A percentile compares a stretch with the other conserved stretches of the same genome.
Conservation (phyloP, 2,888 invertebrate species). For the Dorcus hopei region DNA sequence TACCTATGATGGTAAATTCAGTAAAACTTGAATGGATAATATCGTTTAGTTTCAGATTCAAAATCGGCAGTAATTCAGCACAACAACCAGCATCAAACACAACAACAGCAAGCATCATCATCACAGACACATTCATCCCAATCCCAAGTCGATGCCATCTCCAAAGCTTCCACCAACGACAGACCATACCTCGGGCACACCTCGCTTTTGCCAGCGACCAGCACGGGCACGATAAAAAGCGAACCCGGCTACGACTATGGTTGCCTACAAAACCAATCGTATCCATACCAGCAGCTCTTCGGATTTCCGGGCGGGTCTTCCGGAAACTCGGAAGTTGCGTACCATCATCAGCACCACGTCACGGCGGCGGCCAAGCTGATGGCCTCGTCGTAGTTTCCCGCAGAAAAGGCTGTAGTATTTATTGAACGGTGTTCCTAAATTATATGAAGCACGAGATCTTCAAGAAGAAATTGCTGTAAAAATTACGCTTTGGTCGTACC, state of each 20-base stretch:
- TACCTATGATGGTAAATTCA: not conserved
- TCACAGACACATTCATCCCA: constrained; percentile 19
- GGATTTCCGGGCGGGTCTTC: constrained; percentile 50
- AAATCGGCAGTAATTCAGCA: constrained; percentile 36
- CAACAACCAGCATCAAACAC: constrained; percentile 24
- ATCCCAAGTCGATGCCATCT: constrained; percentile 17
- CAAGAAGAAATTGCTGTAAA: not conserved
- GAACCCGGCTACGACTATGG: constrained; percentile 49
- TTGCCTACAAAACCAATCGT: constrained; percentile 47
- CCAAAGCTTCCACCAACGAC: constrained; percentile 32
- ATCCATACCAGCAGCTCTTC: constrained; percentile 57
- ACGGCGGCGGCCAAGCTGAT: constrained; percentile 80
- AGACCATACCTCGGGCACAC: constrained; percentile 58
- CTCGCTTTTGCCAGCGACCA: constrained; percentile 52
- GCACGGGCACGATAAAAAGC: constrained; percentile 46
- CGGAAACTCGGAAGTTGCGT: constrained; percentile 61
- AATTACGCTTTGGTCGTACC: constrained; percentile 1
- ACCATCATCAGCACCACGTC: constrained; percentile 82
- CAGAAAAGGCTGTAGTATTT: too few relatives aligned
- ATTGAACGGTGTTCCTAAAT: too few relatives aligned
- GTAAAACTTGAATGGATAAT: constrained; percentile 1
- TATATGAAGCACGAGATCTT: too few relatives aligned
- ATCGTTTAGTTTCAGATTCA: constrained; percentile 37
- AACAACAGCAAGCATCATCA: constrained; percentile 16
- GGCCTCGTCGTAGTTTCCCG: constrained; percentile 67